phyloP scores from a whole-genome alignment of 2,797 vertebrate genomes.

The Pelochelys cantorii region DNA sequence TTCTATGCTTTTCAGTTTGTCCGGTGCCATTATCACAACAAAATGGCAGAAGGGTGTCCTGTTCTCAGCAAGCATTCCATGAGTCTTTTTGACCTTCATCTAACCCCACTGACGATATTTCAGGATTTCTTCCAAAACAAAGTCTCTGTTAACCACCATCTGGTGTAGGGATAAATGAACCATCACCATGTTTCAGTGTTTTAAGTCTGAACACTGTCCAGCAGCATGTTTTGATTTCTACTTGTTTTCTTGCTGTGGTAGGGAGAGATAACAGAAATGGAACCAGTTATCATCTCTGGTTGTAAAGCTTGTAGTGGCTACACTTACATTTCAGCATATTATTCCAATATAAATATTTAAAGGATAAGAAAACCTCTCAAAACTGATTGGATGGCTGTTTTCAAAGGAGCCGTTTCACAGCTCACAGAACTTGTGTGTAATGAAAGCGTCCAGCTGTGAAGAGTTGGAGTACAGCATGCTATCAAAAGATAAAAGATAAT shows the following conservation, averaged over 20 bases:
- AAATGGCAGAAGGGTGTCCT: neutral
- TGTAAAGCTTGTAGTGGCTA: slow-evolving; percentile 23
- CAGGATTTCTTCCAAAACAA: slow-evolving; percentile 31
- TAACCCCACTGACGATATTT: slow-evolving; percentile 20
- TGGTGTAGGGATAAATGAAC: slow-evolving; percentile 17
- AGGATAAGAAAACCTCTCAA: neutral
- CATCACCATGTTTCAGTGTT: slow-evolving; percentile 16
- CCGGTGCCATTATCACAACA: neutral
- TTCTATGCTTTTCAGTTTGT: neutral
- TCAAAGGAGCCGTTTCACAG: neutral
- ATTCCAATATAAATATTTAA: slow-evolving; percentile 70
- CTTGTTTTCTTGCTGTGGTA: slow-evolving; percentile 42
- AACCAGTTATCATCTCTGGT: neutral
- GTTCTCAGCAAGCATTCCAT: neutral
- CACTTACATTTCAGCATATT: slow-evolving; percentile 37
- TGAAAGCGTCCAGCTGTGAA: neutral
- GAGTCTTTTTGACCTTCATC: slow-evolving; percentile 22
- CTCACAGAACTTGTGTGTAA: neutral
- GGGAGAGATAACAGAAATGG: slow-evolving; percentile 25
- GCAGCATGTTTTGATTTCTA: slow-evolving; percentile 27
- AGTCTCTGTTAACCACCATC: slow-evolving; percentile 41
- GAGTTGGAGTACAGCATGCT: neutral
- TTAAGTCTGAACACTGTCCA: slow-evolving; percentile 47
- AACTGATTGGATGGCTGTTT: slow-evolving; percentile 9
- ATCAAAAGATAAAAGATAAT: slow-evolving; percentile 46